Evolutionary conservation across 2,113 vertebrate genomes (phyloP).

Genomic region (Siphamia tubifer): DNA sequence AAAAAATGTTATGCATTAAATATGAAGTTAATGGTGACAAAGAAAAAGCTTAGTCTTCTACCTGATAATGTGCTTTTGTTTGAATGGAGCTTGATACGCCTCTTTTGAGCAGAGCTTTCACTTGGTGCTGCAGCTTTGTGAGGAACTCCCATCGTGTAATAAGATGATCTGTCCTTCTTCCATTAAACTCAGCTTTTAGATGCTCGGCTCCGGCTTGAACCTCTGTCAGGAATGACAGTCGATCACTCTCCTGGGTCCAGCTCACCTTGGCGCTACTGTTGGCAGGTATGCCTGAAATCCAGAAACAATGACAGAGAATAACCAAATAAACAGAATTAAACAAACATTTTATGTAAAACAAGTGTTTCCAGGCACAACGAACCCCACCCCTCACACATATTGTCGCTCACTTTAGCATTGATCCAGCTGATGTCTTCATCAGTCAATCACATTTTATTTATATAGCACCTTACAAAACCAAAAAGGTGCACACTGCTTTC

Average conservation of each 20-base stretch:
- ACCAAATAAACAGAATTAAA: not conserved
- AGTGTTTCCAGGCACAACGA: too few relatives aligned
- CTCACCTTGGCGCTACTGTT: conserved; percentile 53
- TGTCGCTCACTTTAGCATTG: too few relatives aligned
- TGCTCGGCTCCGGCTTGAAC: conserved; percentile 65
- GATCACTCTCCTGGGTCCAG: conserved; percentile 41
- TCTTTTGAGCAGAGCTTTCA: conserved; percentile 57
- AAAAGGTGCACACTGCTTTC: too few relatives aligned
- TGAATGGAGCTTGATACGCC: conserved; percentile 72
- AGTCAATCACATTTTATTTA: too few relatives aligned
- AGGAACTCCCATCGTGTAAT: conserved; percentile 37
- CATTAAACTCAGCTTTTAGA: conserved; percentile 62
- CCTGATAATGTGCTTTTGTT: conserved; percentile 75
- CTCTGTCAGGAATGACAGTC: conserved; percentile 42
- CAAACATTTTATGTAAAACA: not conserved
- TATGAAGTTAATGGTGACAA: not conserved
- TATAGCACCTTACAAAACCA: too few relatives aligned
- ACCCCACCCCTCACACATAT: too few relatives aligned
- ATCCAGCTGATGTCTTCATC: too few relatives aligned
- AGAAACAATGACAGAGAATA: not conserved
- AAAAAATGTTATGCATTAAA: not conserved
- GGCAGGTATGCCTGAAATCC: conserved; percentile 73
- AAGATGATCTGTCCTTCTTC: conserved; percentile 21
- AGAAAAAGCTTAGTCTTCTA: conserved; percentile 32
- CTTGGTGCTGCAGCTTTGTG: conserved; percentile 71